phyloP scores from a whole-genome alignment of 2,113 vertebrate genomes.

The Illadopsis cleaveri region DNA sequence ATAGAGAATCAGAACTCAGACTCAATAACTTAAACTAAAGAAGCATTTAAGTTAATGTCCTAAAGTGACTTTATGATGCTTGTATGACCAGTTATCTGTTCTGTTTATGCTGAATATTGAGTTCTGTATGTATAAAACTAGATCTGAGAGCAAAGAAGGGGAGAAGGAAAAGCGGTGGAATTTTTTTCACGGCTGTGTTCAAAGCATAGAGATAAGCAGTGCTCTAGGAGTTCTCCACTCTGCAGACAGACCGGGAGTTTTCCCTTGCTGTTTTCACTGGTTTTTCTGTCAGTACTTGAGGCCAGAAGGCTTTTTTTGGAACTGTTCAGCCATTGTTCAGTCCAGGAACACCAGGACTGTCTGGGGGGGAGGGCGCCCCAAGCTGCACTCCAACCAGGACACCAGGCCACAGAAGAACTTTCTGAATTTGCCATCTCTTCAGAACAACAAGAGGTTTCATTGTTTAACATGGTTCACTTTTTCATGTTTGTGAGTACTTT shows the following conservation, averaged over 20 bases:
- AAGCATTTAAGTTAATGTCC: neutral
- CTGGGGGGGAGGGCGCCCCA: too few relatives aligned
- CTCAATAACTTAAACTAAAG: neutral
- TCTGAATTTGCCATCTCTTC: neutral
- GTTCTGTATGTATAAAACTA: neutral
- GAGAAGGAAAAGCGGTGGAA: neutral
- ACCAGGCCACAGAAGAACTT: neutral
- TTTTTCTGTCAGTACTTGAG: neutral
- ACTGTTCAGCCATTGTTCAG: neutral
- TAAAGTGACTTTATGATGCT: too few relatives aligned
- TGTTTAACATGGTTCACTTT: neutral
- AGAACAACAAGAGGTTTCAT: neutral
- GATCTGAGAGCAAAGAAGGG: fast-evolving
- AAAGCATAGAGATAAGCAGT: neutral
- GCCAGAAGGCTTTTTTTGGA: neutral
- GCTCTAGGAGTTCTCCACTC: neutral
- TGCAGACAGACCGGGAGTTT: neutral
- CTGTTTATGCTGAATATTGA: neutral
- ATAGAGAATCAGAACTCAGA: neutral
- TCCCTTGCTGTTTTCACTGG: fast-evolving
- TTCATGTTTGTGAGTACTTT: neutral
- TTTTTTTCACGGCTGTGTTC: neutral
- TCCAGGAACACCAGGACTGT: neutral
- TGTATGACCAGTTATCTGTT: neutral
- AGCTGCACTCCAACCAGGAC: fast-evolving